Percentiles rank a stretch among this genome's conserved stretches.
phyloP scores from a whole-genome alignment of 1,140 invertebrate genomes.

The Drosophila ogumai region DNA sequence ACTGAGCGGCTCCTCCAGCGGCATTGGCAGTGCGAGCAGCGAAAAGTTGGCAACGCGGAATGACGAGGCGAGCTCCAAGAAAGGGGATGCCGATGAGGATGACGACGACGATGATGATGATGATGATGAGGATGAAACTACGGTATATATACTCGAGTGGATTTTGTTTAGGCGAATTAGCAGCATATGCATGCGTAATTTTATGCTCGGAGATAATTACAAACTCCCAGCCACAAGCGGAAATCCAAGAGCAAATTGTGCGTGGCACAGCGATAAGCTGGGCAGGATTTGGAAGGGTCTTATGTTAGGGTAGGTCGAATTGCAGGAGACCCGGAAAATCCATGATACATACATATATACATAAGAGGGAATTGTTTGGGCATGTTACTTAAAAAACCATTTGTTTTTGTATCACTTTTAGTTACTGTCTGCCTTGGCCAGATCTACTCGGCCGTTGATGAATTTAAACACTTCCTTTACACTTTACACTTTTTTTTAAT shows the following conservation, averaged over 20 bases:
- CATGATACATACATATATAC: neutral
- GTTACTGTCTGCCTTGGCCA: neutral
- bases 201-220: slow-evolving; percentile 63
- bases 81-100: slow-evolving; percentile 37
- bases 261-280: slow-evolving; percentile 51
- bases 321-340: neutral
- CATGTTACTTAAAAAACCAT: neutral
- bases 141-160: slow-evolving; percentile 63
- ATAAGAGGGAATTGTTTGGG: neutral
- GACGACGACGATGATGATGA: slow-evolving; percentile 61
- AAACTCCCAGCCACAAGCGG: slow-evolving; percentile 42
- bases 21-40: slow-evolving; percentile 44
- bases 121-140: slow-evolving; percentile 48
- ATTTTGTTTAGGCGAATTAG: slow-evolving; percentile 23
- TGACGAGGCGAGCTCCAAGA: slow-evolving; percentile 42
- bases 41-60: slow-evolving; percentile 50
- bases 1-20: slow-evolving; percentile 36
- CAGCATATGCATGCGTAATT: slow-evolving; percentile 59
- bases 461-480: neutral
- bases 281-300: slow-evolving; percentile 8
- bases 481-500: too few relatives aligned
- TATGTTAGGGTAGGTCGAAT: slow-evolving; percentile 10
- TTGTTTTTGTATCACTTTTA: too few relatives aligned
- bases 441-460: neutral
- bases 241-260: slow-evolving; percentile 67